Evolutionary conservation across 1,140 invertebrate genomes (phyloP).

Genomic region (Cyrtorhinus lividipennis): DNA sequence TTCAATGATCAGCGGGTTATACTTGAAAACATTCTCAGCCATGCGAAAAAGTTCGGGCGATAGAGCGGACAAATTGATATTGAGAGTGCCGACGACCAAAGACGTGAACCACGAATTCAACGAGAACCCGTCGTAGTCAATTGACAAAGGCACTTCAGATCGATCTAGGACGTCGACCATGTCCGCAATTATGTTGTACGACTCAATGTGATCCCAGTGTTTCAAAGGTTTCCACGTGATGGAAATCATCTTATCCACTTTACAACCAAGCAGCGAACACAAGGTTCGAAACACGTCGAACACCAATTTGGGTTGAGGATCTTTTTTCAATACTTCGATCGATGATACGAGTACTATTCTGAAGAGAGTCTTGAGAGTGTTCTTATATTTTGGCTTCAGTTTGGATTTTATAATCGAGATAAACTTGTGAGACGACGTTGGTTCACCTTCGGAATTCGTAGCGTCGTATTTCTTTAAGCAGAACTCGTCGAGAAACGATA

Average conservation of each 20-base stretch:
- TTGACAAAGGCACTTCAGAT: constrained; percentile 6
- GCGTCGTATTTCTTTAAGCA: neutral
- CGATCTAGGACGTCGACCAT: constrained; percentile 13
- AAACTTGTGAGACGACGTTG: neutral
- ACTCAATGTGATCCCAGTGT: constrained; percentile 16
- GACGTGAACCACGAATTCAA: constrained; percentile 18
- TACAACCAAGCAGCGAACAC: constrained; percentile 9
- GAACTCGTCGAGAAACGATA: neutral
- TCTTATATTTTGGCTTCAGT: neutral
- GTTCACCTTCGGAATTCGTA: neutral
- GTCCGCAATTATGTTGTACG: constrained; percentile 11
- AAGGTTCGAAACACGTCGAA: constrained; percentile 15
- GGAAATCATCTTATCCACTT: constrained; percentile 16
- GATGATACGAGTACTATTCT: neutral
- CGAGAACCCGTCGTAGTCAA: constrained; percentile 11
- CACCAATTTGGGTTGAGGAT: constrained; percentile 4
- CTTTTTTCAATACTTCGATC: constrained; percentile 3
- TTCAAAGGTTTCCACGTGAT: constrained; percentile 14
- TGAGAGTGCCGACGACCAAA: constrained; percentile 12
- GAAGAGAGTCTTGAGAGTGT: neutral
- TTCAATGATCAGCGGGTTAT: constrained; percentile 19
- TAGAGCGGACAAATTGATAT: constrained; percentile 13
- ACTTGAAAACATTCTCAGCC: constrained; percentile 14
- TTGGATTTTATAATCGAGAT: neutral
- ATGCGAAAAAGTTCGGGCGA: constrained; percentile 13